These are phyloP conservation scores for Caenorhabditis briggsae DNA, from an alignment of 1,140 invertebrate species.

Conservation along the genomic window DNA sequence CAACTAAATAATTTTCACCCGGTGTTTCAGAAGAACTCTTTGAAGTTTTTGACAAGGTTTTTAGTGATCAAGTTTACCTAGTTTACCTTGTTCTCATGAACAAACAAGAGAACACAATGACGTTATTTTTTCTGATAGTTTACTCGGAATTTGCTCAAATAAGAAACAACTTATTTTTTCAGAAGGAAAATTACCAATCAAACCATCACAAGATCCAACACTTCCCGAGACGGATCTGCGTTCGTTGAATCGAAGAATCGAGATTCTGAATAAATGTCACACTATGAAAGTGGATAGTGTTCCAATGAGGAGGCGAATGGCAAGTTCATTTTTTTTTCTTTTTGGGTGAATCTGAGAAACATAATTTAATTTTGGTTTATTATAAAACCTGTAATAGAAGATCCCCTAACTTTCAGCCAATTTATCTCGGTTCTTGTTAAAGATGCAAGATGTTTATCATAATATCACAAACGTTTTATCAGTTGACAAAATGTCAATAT, in stretches of 20 bases:
- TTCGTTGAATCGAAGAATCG: slow-evolving; percentile 54
- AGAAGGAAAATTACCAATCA: slow-evolving; percentile 60
- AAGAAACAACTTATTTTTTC: slow-evolving; percentile 16
- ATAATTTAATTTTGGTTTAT: no score
- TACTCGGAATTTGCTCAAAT: no score
- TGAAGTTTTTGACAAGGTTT: not conserved
- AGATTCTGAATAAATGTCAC: slow-evolving; percentile 62
- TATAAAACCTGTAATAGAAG: no score
- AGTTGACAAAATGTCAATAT: no score
- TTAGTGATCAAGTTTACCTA: slow-evolving; percentile 27
- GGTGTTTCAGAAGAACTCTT: slow-evolving; percentile 36
- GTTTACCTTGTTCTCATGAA: not conserved
- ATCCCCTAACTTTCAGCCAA: no score
- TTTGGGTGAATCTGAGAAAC: no score
- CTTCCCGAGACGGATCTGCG: slow-evolving; percentile 59
- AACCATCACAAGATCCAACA: slow-evolving; percentile 48
- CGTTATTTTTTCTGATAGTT: not conserved
- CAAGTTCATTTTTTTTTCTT: slow-evolving; percentile 38
- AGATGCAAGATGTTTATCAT: no score
- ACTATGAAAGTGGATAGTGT: slow-evolving; percentile 63
- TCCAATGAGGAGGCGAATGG: slow-evolving; percentile 55
- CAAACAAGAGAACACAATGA: slow-evolving; percentile 16
- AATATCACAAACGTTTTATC: no score
- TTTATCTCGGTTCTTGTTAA: no score
- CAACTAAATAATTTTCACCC: not conserved